phyloP scores from a whole-genome alignment of 1,140 invertebrate species.

The Cephus cinctus region DNA sequence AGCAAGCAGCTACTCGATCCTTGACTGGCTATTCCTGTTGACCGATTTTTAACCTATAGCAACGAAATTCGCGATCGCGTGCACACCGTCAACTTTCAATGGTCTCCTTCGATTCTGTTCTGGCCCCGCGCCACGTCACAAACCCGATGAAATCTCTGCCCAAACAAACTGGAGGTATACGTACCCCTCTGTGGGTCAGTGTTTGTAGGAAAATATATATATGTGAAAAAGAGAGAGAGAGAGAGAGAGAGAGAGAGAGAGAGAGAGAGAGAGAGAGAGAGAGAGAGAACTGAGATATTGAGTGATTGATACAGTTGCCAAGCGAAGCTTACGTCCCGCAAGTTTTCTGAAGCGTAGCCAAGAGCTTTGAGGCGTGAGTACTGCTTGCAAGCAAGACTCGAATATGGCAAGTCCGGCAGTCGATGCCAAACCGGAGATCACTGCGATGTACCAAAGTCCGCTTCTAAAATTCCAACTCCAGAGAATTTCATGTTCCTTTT shows the following conservation, averaged over 20 bases:
- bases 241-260: too few species aligned
- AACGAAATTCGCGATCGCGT: slow-evolving; percentile 34
- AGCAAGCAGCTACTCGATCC: too few species aligned
- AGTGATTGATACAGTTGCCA: slow-evolving; percentile 50
- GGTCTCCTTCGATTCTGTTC: slow-evolving; percentile 21
- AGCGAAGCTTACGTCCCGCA: slow-evolving; percentile 38
- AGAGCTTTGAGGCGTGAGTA: slow-evolving; percentile 29
- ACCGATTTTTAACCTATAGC: too few species aligned
- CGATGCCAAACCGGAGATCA: slow-evolving; percentile 45
- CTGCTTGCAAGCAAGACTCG: slow-evolving; percentile 5
- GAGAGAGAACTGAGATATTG: slow-evolving; percentile 35
- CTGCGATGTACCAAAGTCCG: too few species aligned
- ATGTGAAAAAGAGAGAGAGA: too few species aligned
- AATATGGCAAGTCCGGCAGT: slow-evolving; percentile 25
- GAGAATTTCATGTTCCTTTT: too few species aligned
- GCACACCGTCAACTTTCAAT: slow-evolving; percentile 26
- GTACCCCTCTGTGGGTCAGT: too few species aligned
- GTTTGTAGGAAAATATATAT: too few species aligned
- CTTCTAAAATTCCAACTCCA: too few species aligned
- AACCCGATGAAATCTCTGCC: slow-evolving; percentile 30
- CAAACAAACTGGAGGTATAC: slow-evolving; percentile 31
- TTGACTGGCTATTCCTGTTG: too few species aligned
- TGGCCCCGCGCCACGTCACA: slow-evolving; percentile 41
- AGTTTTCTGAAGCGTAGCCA: slow-evolving; percentile 48
- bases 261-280: too few species aligned